These are phyloP conservation scores for Nymphicus hollandicus DNA, from an alignment of 2,113 vertebrate genomes.

Conservation along the genomic window DNA sequence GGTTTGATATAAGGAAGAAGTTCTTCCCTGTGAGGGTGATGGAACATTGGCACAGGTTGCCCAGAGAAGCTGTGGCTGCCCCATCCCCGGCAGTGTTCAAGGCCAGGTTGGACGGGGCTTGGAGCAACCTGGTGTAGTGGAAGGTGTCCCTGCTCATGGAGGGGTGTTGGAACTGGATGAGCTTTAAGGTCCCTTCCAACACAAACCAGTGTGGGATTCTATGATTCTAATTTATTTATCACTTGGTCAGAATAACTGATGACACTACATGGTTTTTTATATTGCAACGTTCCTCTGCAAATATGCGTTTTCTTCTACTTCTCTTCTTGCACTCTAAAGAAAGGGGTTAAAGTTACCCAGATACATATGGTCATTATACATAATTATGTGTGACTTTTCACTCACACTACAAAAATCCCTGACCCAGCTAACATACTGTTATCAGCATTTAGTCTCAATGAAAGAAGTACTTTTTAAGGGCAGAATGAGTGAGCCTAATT, in stretches of 20 bases:
- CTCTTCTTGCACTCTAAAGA: neutral
- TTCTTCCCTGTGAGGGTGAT: neutral
- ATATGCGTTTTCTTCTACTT: neutral
- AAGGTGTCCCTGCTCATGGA: neutral
- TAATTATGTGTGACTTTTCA: neutral
- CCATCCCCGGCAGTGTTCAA: neutral
- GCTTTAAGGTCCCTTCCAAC: neutral
- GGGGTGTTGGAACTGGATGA: neutral
- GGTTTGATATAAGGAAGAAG: neutral
- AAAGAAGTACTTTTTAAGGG: neutral
- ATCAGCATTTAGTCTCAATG: neutral
- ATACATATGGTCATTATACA: neutral
- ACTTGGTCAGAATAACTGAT: neutral
- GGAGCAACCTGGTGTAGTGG: neutral
- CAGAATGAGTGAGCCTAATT: neutral
- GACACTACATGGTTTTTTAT: neutral
- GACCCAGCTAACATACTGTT: neutral
- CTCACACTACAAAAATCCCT: neutral
- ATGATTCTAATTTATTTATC: neutral
- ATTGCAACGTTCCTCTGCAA: neutral
- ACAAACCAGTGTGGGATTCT: neutral
- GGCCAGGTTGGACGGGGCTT: neutral
- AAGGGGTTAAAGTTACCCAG: neutral
- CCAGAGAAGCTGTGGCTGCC: neutral
- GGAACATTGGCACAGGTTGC: neutral